Base-by-base conservation (phyloP, 2,888 invertebrate species). In the Parnassius mnemosyne region DNA sequence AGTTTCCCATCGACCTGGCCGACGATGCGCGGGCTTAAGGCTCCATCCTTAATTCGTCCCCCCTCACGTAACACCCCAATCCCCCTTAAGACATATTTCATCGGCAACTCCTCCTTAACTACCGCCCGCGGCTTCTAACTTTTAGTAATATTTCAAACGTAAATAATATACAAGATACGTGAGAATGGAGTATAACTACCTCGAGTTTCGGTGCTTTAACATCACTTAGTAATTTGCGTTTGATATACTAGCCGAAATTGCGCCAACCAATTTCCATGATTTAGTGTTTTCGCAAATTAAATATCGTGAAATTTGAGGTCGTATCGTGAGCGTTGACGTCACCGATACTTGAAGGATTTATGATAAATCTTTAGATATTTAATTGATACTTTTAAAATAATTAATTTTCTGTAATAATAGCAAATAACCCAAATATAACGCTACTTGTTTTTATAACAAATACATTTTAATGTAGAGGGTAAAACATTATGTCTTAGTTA, bases 1-100 rank as follows among this genome's bases (percentile, higher is more conserved):
- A 87, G 84, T 86, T 81, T 78, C 78, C 71, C 79, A 81, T 81
- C 79, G 80, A 76, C 77, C 79, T 75, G 74, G 75, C 72, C 76
- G 76, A 72, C 73, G 74, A 78, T 79, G 78, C 74, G 77, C 78
- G 76, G 80, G 87, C 85, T 89, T 87, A 89, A 88, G 87, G 87
- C 85, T 69, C 70, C 76, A 70, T 81, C 85, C 88, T 86, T 87
- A 84, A 82, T 78, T 74, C 79, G 69, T 70, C 76, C 66, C 66
- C 60, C 71, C 73, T 67, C 71, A 64, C 67, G 67, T 68, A 73
- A 74, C 85, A 84, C 83, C 73, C 59, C 54, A 51, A 34, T 46
- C 59, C 63, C 63, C 63, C 54, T 57, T 55, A 91, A 91, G 90
- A 90, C 89, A 91, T 90, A 91, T 90, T 90, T 91, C 90, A 90